These are phyloP conservation scores for Tachycineta bicolor DNA, from an alignment of 2,113 vertebrate species.

Conservation along the genomic window DNA sequence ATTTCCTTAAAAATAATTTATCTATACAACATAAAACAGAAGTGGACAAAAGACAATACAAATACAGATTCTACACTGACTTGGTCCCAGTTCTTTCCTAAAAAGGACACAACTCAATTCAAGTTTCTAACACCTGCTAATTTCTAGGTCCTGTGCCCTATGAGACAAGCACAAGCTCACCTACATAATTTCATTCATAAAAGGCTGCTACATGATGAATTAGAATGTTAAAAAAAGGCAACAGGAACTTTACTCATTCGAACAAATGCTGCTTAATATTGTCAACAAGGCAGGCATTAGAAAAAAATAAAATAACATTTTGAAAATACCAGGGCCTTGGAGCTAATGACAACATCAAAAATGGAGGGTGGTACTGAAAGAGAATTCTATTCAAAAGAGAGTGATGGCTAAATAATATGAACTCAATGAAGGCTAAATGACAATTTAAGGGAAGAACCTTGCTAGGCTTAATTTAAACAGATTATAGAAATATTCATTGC, in stretches of 20 bases:
- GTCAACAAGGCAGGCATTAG: neutral
- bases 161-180: neutral
- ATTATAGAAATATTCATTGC: constrained; percentile 57
- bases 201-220: neutral
- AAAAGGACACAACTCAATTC: neutral
- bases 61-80: neutral
- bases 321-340: neutral
- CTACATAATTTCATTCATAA: neutral
- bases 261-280: constrained; percentile 17
- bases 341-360: constrained; percentile 42
- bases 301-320: neutral
- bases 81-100: neutral
- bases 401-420: constrained; percentile 38
- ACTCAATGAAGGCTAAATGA: constrained; percentile 45
- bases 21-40: neutral
- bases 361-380: neutral
- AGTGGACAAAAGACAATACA: neutral
- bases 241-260: neutral
- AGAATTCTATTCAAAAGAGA: constrained; percentile 36
- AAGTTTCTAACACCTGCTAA: neutral
- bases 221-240: neutral
- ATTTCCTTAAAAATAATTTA: neutral
- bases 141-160: neutral
- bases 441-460: constrained; percentile 64
- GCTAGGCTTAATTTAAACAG: constrained; percentile 65